These are phyloP conservation scores for Andrena fulva DNA, from an alignment of 2,888 invertebrate genomes.

Conservation along the genomic window DNA sequence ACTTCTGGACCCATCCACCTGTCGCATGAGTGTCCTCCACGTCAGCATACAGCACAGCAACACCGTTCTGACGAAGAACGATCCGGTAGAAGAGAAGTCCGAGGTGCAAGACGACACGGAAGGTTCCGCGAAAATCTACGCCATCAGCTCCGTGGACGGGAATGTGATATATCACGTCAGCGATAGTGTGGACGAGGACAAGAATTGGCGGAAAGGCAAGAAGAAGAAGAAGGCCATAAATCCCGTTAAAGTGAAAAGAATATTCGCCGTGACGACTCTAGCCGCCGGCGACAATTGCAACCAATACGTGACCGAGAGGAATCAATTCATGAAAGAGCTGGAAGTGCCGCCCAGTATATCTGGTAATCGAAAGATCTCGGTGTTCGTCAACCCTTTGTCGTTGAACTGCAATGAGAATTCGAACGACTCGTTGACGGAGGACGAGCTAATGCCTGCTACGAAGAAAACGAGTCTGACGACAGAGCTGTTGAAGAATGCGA, in stretches of 20 bases:
- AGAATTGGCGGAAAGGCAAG: slow-evolving; percentile 77
- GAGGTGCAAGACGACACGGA: slow-evolving; percentile 81
- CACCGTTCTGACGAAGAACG: slow-evolving; percentile 79
- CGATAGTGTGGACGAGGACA: slow-evolving; percentile 82
- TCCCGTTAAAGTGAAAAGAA: slow-evolving; percentile 85
- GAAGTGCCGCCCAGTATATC: slow-evolving; percentile 86
- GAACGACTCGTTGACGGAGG: slow-evolving; percentile 82
- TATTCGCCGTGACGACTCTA: slow-evolving; percentile 86
- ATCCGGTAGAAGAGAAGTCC: slow-evolving; percentile 77
- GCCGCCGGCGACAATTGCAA: slow-evolving; percentile 84
- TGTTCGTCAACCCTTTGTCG: slow-evolving; percentile 89
- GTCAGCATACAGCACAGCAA: slow-evolving; percentile 88
- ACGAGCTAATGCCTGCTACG: slow-evolving; percentile 71
- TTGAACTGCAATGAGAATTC: slow-evolving; percentile 81
- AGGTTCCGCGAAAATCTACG: slow-evolving; percentile 88
- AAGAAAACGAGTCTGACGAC: slow-evolving; percentile 74
- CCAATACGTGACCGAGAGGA: slow-evolving; percentile 84
- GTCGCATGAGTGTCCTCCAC: slow-evolving; percentile 92
- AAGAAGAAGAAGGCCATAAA: slow-evolving; percentile 78
- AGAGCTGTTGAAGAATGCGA: slow-evolving; percentile 81
- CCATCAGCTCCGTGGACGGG: slow-evolving; percentile 93
- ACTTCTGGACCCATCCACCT: slow-evolving; percentile 91
- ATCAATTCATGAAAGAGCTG: slow-evolving; percentile 84
- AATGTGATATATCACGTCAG: slow-evolving; percentile 90
- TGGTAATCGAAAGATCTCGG: slow-evolving; percentile 86